phyloP scores from a whole-genome alignment of 2,888 invertebrate genomes.

The Torymus tubicola region DNA sequence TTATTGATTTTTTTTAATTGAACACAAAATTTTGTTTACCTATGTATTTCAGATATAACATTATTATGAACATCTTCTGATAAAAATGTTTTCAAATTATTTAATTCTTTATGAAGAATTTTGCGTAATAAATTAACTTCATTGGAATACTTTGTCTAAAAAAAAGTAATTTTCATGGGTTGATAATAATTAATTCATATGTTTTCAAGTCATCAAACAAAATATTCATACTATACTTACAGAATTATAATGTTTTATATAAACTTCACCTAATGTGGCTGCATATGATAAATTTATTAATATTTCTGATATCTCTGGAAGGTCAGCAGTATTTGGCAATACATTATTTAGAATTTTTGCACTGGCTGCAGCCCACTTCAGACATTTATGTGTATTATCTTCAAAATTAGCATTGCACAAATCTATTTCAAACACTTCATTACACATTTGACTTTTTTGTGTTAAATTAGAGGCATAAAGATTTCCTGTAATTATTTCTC shows the following conservation, averaged over 20 bases:
- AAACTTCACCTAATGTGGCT: slow-evolving; percentile 71
- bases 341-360: slow-evolving; percentile 68
- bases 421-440: slow-evolving; percentile 61
- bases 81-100: slow-evolving; percentile 63
- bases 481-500: slow-evolving; percentile 71
- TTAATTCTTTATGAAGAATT: slow-evolving; percentile 67
- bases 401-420: slow-evolving; percentile 61
- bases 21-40: slow-evolving; percentile 52
- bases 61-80: slow-evolving; percentile 62
- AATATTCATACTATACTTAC: slow-evolving; percentile 64
- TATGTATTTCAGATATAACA: slow-evolving; percentile 58
- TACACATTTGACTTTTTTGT: slow-evolving; percentile 62
- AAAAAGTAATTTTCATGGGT: not conserved
- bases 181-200: not conserved
- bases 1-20: not conserved
- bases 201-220: slow-evolving; percentile 1
- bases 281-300: slow-evolving; percentile 72
- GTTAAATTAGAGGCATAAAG: slow-evolving; percentile 65
- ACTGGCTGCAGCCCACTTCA: slow-evolving; percentile 71
- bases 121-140: slow-evolving; percentile 65
- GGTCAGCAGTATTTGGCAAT: slow-evolving; percentile 56
- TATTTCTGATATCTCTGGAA: slow-evolving; percentile 69
- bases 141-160: slow-evolving; percentile 72
- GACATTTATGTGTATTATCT: slow-evolving; percentile 67
- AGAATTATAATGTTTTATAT: slow-evolving; percentile 75